Conservation (phyloP, 2,113 vertebrate genomes). For the Sclerurus mexicanus region DNA sequence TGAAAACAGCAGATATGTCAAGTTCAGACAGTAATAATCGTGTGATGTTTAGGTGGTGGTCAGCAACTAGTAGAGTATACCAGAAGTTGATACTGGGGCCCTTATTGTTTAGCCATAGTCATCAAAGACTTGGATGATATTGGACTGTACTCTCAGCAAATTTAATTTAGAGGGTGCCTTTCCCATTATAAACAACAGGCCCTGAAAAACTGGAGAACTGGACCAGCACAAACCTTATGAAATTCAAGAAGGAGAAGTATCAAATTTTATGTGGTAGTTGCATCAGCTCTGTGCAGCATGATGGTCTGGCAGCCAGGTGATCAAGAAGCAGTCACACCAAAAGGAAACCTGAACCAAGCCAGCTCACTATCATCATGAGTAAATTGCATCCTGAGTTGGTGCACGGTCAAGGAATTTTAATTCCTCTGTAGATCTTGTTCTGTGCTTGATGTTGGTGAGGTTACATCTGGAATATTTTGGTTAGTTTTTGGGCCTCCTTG, state of each 20-base stretch:
- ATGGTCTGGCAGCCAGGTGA: background rate
- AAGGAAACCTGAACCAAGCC: background rate
- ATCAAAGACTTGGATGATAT: background rate
- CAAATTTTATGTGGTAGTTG: background rate
- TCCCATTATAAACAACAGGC: background rate
- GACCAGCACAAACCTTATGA: background rate
- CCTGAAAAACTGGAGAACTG: background rate
- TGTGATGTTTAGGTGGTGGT: background rate
- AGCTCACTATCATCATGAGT: accelerated
- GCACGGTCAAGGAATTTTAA: background rate
- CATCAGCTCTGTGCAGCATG: background rate
- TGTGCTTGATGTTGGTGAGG: background rate
- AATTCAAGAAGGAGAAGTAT: background rate
- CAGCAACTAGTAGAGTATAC: background rate
- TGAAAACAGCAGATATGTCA: background rate
- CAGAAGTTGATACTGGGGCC: background rate
- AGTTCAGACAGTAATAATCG: background rate
- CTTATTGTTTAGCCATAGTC: background rate
- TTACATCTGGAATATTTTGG: background rate
- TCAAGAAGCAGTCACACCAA: background rate
- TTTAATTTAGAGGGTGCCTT: background rate
- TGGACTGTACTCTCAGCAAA: background rate
- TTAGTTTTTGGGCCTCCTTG: background rate
- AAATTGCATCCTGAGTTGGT: background rate
- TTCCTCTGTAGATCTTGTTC: background rate